Base-by-base conservation (phyloP, 2,113 vertebrate species). In the Poeciliopsis occidentalis region DNA sequence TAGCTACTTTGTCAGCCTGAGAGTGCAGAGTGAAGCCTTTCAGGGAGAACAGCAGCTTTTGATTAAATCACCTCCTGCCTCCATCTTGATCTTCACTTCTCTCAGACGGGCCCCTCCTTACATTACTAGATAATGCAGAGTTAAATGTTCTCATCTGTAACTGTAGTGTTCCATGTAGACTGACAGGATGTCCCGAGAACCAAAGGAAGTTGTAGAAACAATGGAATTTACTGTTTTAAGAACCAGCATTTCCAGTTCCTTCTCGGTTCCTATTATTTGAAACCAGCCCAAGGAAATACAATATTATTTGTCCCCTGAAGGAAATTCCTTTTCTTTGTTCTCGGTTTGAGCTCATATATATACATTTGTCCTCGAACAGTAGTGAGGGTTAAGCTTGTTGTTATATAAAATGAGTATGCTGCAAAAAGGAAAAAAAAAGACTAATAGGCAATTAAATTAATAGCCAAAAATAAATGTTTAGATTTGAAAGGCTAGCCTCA, bases 191-290 rank as follows among this genome's bases (percentile, higher is more conserved):
- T 92, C 84, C 86, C 82, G 85, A 90, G 86, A 93, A 65, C 84
- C 83, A 88, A 88, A 90, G 92, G 90, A 93, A 90, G 83, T 84
- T 22, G 4, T 78, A 79, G 73, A 79, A 93, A 93, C 92, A 93
- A 93, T 92, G 84, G 88, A 69, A 88, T 88, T 86, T 80, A 88
- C 86, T 92, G 83, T 92, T 92, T n/a, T 90, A 82, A 81, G 84
- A 89, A 88, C 65, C 86, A 85, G 73, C 88, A 82, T 92, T 92
- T 91, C 92, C 91, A 90, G 85, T 90, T 92, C 90, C 80, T 89
- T 67, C 83, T 87, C 62, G 69, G 82, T 70, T 68, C 75, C 82
- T 81, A 87, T 89, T 89, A 90, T 90, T 91, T 88, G 57, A 77
- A 84, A 83, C 86, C 41, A 64, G 62, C 51, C 24, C 77, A 66